Conservation (phyloP, 2,888 invertebrate species). For the Drosophila sordidapex region DNA sequence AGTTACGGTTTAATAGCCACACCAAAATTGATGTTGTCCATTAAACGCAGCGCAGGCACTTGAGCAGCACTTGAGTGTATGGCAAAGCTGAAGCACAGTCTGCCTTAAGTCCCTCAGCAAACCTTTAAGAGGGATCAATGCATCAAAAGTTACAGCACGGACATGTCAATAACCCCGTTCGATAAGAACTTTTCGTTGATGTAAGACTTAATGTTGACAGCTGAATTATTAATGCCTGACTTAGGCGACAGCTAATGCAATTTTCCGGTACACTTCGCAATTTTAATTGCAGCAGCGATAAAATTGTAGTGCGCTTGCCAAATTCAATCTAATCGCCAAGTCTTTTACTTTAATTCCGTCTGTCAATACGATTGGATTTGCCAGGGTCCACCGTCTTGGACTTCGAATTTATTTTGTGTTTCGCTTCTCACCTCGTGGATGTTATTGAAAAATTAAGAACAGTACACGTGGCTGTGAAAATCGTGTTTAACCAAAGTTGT, state of each 20-base stretch:
- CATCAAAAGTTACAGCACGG: constrained; percentile 20
- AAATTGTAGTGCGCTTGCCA: neutral
- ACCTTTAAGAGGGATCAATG: constrained; percentile 3
- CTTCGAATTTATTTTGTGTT: no score
- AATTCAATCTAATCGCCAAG: no score
- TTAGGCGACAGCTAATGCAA: constrained; percentile 54
- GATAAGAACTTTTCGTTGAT: constrained; percentile 37
- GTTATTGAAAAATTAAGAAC: no score
- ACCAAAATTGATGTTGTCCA: constrained; percentile 65
- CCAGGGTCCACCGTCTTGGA: no score
- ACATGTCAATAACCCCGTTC: constrained; percentile 66
- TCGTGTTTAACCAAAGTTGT: no score
- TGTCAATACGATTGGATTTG: no score
- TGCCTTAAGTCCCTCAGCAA: constrained; percentile 1
- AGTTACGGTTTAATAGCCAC: constrained; percentile 63
- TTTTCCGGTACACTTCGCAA: constrained; percentile 63
- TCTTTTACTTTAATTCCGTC: no score
- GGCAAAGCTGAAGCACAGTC: neutral
- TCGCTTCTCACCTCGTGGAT: no score
- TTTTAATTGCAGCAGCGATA: constrained; percentile 60
- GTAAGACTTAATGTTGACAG: constrained; percentile 39
- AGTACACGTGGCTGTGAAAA: no score
- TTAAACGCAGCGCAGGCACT: constrained; percentile 62
- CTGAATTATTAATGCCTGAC: constrained; percentile 57
- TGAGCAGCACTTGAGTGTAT: constrained; percentile 10